Percentiles rank a stretch among this genome's conserved stretches.
Conservation (phyloP, 1,140 invertebrate species). For the Macrocentrus cingulum region DNA sequence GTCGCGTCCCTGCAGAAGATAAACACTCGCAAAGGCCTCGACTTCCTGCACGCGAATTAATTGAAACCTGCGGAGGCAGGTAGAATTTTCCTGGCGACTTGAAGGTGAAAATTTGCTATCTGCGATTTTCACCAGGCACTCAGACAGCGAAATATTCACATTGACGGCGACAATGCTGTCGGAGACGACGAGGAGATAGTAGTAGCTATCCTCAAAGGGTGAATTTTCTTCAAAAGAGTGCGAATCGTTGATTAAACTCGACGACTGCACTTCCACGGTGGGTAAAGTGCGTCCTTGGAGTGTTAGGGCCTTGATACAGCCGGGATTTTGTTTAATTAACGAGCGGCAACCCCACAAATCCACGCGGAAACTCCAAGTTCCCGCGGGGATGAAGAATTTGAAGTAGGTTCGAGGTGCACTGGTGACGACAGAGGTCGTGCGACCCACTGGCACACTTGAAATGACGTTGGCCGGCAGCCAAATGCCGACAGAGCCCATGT, state of each 20-base stretch:
- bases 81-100: constrained; percentile 37
- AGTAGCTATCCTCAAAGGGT: constrained; percentile 61
- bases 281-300: constrained; percentile 54
- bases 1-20: constrained; percentile 58
- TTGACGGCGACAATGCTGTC: constrained; percentile 55
- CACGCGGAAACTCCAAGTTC: constrained; percentile 57
- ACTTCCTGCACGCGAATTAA: constrained; percentile 59
- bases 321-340: constrained; percentile 37
- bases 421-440: constrained; percentile 45
- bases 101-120: constrained; percentile 36
- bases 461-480: constrained; percentile 56
- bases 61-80: constrained; percentile 56
- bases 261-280: too few relatives aligned
- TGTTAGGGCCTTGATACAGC: constrained; percentile 54
- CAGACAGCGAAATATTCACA: constrained; percentile 49
- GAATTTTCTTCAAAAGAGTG: constrained; percentile 53
- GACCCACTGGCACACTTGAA: constrained; percentile 51
- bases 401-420: constrained; percentile 53
- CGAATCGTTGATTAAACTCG: constrained; percentile 48
- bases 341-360: constrained; percentile 58
- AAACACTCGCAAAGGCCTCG: constrained; percentile 59
- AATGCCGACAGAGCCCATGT: constrained; percentile 60
- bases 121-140: constrained; percentile 47
- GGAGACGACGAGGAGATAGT: constrained; percentile 60
- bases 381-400: constrained; percentile 61